Conservation (phyloP, 2,113 vertebrate species). For the Speoplatyrhinus poulsoni region DNA sequence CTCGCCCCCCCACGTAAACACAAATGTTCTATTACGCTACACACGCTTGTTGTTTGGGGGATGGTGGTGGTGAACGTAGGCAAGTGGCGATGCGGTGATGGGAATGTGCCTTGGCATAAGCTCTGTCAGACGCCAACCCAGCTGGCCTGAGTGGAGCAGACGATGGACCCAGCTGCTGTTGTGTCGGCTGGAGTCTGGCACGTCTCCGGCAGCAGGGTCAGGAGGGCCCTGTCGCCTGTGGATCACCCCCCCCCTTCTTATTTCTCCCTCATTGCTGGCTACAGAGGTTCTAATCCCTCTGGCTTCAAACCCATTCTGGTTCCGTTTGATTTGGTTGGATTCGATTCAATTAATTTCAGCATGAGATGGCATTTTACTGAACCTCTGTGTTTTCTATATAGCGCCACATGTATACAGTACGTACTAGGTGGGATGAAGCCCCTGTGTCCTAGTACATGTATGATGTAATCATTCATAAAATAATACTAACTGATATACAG, state of each 20-base stretch:
- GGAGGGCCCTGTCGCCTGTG: conserved; percentile 8
- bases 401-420: neutral
- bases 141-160: conserved; percentile 31
- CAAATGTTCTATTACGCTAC: neutral
- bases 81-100: conserved; percentile 28
- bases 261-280: conserved; percentile 1
- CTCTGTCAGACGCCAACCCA: conserved; percentile 26
- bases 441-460: too few species aligned
- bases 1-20: conserved; percentile 7
- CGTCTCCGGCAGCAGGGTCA: conserved; percentile 41
- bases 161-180: conserved; percentile 42
- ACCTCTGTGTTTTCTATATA: neutral
- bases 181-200: conserved; percentile 9
- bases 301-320: neutral
- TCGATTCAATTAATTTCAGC: neutral
- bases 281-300: conserved; percentile 13
- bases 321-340: neutral
- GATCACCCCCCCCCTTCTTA: conserved; percentile 12
- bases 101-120: conserved; percentile 38
- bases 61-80: neutral
- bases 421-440: neutral
- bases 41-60: neutral
- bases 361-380: neutral
- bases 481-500: too few species aligned
- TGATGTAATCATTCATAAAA: too few species aligned